Evolutionary conservation across 2,113 vertebrate species (phyloP), one percentile per base, ranked within the genome.

Genomic region (Stigmatopora nigra): DNA sequence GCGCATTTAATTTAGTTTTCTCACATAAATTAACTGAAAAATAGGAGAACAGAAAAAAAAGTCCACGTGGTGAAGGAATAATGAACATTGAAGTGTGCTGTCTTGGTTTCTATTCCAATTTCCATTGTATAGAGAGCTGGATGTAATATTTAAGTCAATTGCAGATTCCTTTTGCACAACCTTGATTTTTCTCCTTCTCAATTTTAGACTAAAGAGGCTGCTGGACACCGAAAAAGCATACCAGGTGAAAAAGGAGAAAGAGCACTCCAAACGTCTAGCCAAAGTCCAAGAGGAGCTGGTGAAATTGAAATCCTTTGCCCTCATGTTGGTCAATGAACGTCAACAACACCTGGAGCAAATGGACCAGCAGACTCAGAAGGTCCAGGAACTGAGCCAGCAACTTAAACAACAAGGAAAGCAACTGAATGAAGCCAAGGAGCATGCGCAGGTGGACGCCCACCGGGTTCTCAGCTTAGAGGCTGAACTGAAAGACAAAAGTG

Each of bases 281-380:
- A 98, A 95, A 78, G 85, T 96, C 61, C 89, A 89, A 75, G 96
- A 94, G 69, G 96, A 99, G 79, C 89, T 98, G 64, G 93, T 96
- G 31, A 99, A 98, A 61, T 89, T 98, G 38, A 99, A 99, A 78
- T 97, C 96, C 17, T 98, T 98, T 84, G 92, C 95, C 71, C 91
- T 98, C 78, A 97, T 98, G 94, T 89, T 99, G 84, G 95, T 98
- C 75, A 96, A 97, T 87, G 96, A 99, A 77, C 93, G 94, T 61
- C 95, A 99, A 88, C 92, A 96, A 85, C 93, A 98, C 80, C 91
- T 98, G 64, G 94, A 98, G 67, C 94, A 98, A 76, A 94, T 99
- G 68, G 94, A 93, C 77, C 92, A 95, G 78, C 95, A 99, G 78
- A 92, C 86, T 67, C 93, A 95, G 78, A 92, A 91, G 75, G 90